Evolutionary conservation across 2,113 vertebrate species (phyloP).

Genomic region (Colossoma macropomum): DNA sequence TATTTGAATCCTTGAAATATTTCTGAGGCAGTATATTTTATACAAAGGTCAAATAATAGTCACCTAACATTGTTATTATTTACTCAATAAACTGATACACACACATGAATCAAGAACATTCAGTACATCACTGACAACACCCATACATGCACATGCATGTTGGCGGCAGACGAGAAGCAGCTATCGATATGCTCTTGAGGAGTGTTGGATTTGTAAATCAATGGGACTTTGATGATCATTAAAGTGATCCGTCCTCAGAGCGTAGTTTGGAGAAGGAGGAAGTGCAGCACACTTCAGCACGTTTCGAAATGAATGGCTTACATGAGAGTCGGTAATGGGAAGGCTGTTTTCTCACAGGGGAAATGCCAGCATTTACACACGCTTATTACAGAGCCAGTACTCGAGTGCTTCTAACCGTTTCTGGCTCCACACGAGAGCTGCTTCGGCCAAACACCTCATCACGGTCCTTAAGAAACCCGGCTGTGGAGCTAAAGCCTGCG

Average conservation of each 20-base stretch:
- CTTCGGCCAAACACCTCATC: conserved; percentile 49
- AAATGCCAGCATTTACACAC: conserved; percentile 49
- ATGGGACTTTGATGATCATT: neutral
- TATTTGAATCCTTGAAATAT: too few relatives aligned
- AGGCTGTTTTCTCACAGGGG: conserved; percentile 21
- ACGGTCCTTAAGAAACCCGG: conserved; percentile 30
- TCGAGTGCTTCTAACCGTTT: conserved; percentile 30
- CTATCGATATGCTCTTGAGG: neutral
- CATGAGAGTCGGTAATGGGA: conserved; percentile 2
- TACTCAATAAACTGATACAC: too few relatives aligned
- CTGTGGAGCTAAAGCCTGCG: conserved; percentile 26
- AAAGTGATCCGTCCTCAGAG: neutral
- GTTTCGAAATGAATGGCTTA: neutral
- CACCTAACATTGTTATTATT: too few relatives aligned
- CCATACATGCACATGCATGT: neutral
- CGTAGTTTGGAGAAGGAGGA: neutral
- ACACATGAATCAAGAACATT: too few relatives aligned
- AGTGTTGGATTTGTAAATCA: neutral
- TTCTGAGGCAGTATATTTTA: too few relatives aligned
- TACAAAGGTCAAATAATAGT: too few relatives aligned
- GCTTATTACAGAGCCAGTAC: conserved; percentile 25
- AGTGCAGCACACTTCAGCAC: neutral
- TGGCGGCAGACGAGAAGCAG: neutral
- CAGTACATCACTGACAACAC: too few relatives aligned
- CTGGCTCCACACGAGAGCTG: conserved; percentile 37